Percentiles rank a stretch among this genome's conserved stretches.
These are phyloP conservation scores for Porphyrio hochstetteri DNA, from an alignment of 2,113 vertebrate genomes.

Conservation along the genomic window DNA sequence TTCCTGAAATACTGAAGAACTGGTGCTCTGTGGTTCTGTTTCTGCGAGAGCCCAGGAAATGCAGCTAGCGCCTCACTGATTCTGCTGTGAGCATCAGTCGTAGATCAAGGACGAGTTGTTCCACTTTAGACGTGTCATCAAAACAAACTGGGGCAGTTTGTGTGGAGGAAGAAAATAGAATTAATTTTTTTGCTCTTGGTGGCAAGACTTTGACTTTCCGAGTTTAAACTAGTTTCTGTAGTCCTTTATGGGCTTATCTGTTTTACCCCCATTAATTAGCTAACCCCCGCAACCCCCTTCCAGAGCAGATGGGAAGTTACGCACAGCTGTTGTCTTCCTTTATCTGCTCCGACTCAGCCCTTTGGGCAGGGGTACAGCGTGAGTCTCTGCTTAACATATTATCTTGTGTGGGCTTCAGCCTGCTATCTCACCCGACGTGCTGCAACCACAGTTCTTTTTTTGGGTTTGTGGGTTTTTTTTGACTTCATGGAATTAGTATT, in stretches of 20 bases:
- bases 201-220: not conserved
- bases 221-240: not conserved
- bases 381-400: not conserved
- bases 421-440: not conserved
- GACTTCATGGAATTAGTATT: not conserved
- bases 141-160: slow-evolving; percentile 55
- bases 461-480: not conserved
- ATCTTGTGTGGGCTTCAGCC: not conserved
- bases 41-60: not conserved
- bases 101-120: slow-evolving; percentile 42
- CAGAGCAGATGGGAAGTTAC: not conserved
- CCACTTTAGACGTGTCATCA: slow-evolving; percentile 26
- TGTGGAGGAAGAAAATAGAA: not conserved
- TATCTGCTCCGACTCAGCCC: not conserved
- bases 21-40: slow-evolving; percentile 20
- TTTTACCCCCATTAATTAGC: not conserved
- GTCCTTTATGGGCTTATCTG: not conserved
- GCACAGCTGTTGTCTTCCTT: not conserved
- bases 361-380: not conserved
- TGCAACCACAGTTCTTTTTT: not conserved
- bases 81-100: not conserved
- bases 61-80: not conserved
- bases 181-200: not conserved
- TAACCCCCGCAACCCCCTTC: not conserved
- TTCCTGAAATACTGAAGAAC: slow-evolving; percentile 55